Conservation (phyloP, 2,113 vertebrate genomes). For the Parus major region DNA sequence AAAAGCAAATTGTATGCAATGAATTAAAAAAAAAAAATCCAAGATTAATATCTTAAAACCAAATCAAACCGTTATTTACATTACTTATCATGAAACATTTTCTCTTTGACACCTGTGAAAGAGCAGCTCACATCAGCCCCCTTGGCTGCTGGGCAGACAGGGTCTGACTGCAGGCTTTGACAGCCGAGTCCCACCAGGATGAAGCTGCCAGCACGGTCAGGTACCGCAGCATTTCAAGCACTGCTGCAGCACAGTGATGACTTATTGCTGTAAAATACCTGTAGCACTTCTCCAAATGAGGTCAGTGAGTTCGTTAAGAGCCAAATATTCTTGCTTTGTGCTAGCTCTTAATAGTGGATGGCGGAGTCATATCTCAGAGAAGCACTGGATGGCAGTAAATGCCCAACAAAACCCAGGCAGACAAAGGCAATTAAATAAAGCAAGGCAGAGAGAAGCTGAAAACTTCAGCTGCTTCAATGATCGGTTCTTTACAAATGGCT, state of each 20-base stretch:
- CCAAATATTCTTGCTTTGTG: background rate
- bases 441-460: background rate
- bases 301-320: background rate
- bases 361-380: background rate
- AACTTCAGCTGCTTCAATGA: constrained; percentile 58
- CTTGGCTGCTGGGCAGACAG: fast-evolving
- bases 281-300: background rate
- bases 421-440: constrained; percentile 57
- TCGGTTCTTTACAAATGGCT: constrained; percentile 70
- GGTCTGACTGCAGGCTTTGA: background rate
- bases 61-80: background rate
- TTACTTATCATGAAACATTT: background rate
- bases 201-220: background rate
- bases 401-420: background rate
- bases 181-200: background rate
- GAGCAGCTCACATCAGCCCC: background rate
- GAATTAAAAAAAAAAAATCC: background rate
- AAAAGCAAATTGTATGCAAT: background rate
- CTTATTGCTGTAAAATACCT: background rate
- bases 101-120: background rate
- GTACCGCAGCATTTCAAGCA: fast-evolving
- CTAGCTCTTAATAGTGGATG: background rate
- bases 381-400: constrained; percentile 69
- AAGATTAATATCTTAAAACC: background rate
- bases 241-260: fast-evolving